A percentile compares a stretch with the other conserved stretches of the same genome.
Conservation (phyloP, 1,140 invertebrate species). For the Musca domestica region DNA sequence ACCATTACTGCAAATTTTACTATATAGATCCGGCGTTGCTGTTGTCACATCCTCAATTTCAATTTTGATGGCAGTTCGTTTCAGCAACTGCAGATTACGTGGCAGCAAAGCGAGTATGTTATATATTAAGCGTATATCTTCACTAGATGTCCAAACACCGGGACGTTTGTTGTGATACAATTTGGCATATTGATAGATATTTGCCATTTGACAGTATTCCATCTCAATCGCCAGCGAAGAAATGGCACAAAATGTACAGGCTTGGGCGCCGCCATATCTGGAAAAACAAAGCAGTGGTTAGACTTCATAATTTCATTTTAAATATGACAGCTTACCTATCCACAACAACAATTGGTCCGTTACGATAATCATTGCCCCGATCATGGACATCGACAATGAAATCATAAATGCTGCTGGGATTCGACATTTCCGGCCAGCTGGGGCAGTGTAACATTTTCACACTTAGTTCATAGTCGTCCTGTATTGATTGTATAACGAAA, state of each 20-base stretch:
- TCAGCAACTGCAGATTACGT: slow-evolving; percentile 50
- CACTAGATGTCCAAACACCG: slow-evolving; percentile 72
- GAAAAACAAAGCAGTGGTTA: slow-evolving; percentile 24
- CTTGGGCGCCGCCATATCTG: slow-evolving; percentile 79
- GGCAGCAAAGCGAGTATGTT: slow-evolving; percentile 54
- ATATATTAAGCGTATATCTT: slow-evolving; percentile 54
- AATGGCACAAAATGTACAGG: slow-evolving; percentile 77
- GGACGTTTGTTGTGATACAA: slow-evolving; percentile 82
- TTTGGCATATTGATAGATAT: slow-evolving; percentile 84
- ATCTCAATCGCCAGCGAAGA: slow-evolving; percentile 78
- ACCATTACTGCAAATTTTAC: slow-evolving; percentile 55
- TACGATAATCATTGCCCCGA: slow-evolving; percentile 79
- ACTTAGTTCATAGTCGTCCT: slow-evolving; percentile 91
- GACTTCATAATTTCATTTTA: too few species aligned
- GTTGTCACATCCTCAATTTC: slow-evolving; percentile 55
- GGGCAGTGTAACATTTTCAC: slow-evolving; percentile 86
- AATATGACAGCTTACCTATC: slow-evolving; percentile 78
- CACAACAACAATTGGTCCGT: slow-evolving; percentile 88
- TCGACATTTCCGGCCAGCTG: slow-evolving; percentile 71
- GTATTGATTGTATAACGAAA: slow-evolving; percentile 77
- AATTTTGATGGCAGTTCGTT: slow-evolving; percentile 51
- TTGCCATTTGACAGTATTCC: slow-evolving; percentile 73
- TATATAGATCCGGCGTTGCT: slow-evolving; percentile 54
- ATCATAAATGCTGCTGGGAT: slow-evolving; percentile 66
- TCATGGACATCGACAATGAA: slow-evolving; percentile 79